A percentile compares a stretch with the other conserved stretches of the same genome.
phyloP scores from a whole-genome alignment of 2,888 invertebrate species.

The Elegia similella region DNA sequence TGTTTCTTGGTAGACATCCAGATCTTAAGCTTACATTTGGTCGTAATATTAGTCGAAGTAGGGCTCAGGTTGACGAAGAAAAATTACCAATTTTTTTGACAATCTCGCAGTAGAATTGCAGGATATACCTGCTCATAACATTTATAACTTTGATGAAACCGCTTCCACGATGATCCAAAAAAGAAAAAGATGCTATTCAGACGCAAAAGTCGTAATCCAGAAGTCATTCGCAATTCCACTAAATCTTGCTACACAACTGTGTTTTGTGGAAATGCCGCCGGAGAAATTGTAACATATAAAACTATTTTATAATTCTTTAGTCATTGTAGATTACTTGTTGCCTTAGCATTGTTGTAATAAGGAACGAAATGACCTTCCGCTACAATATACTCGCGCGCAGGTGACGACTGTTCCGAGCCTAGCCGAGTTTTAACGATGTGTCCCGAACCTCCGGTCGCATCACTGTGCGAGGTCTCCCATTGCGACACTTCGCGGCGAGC shows the following conservation, averaged over 20 bases:
- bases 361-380: too few relatives aligned
- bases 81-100: slow-evolving; percentile 13
- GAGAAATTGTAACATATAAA: too few relatives aligned
- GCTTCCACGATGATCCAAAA: slow-evolving; percentile 31
- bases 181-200: slow-evolving; percentile 29
- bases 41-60: slow-evolving; percentile 20
- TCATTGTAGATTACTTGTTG: too few relatives aligned
- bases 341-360: too few relatives aligned
- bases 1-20: slow-evolving; percentile 22
- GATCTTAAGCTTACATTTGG: slow-evolving; percentile 19
- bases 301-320: too few relatives aligned
- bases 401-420: too few relatives aligned
- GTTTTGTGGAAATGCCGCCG: slow-evolving; percentile 24
- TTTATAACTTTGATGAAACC: slow-evolving; percentile 28
- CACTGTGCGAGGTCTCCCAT: too few relatives aligned
- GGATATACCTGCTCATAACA: background rate
- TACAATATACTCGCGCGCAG: too few relatives aligned
- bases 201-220: slow-evolving; percentile 28
- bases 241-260: slow-evolving; percentile 32
- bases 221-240: slow-evolving; percentile 29
- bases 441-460: too few relatives aligned
- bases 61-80: slow-evolving; percentile 20
- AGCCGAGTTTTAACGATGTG: too few relatives aligned
- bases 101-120: background rate
- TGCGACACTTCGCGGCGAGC: too few relatives aligned